These are phyloP conservation scores for Calypte anna DNA, from an alignment of 2,113 vertebrate genomes.

Conservation along the genomic window DNA sequence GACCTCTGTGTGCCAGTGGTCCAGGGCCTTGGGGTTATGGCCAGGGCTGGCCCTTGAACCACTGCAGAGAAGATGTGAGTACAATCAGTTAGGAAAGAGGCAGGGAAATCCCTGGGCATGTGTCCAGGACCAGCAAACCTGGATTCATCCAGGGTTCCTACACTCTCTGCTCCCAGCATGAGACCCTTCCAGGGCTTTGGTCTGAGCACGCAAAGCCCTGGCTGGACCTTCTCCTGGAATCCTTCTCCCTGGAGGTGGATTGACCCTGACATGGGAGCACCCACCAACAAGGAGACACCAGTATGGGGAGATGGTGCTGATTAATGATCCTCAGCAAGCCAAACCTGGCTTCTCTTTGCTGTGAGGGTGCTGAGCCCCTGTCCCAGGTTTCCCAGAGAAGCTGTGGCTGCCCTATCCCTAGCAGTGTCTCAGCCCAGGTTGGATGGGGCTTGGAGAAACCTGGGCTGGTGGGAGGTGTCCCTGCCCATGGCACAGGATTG, in stretches of 20 bases:
- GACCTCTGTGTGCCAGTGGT: conserved; percentile 68
- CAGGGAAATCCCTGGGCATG: neutral
- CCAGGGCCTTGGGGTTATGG: conserved; percentile 50
- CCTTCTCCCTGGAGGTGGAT: neutral
- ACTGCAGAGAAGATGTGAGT: conserved; percentile 9
- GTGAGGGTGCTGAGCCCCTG: too few species aligned
- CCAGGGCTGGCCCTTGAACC: conserved; percentile 30
- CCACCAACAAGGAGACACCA: neutral
- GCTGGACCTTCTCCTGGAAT: neutral
- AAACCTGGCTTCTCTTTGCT: neutral
- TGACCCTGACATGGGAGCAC: neutral
- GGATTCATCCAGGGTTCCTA: neutral
- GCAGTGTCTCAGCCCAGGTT: too few species aligned
- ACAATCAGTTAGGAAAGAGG: neutral
- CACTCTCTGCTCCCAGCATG: neutral
- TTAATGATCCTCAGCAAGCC: neutral
- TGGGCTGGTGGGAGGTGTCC: too few species aligned
- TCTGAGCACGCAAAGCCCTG: neutral
- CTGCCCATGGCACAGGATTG: too few species aligned
- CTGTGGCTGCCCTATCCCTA: too few species aligned
- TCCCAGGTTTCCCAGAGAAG: too few species aligned
- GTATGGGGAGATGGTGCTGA: neutral
- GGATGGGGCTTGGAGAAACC: too few species aligned
- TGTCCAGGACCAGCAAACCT: neutral
- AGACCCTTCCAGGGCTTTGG: neutral